Conservation (phyloP, 2,888 invertebrate species). For the Eristalinus aeneus region DNA sequence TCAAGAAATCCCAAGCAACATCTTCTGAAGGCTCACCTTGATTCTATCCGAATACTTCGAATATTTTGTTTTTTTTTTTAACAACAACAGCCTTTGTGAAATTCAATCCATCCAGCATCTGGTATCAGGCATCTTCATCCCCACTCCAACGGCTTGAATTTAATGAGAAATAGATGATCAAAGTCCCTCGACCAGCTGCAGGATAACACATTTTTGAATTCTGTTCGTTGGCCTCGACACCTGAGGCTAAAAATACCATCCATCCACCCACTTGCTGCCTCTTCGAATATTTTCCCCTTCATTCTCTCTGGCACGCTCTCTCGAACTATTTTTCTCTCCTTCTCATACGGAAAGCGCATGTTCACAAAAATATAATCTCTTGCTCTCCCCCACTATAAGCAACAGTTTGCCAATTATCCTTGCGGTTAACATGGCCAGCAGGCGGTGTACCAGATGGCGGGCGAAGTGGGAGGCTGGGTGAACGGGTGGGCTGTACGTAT, state of each 20-base stretch:
- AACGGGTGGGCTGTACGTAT: background rate
- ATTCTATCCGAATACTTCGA: too few species aligned
- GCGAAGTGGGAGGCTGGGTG: background rate
- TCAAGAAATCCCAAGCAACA: too few species aligned
- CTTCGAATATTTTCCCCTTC: background rate
- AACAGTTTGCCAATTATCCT: constrained; percentile 66
- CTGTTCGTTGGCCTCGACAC: constrained; percentile 37
- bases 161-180: constrained; percentile 32
- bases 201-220: constrained; percentile 39
- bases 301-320: background rate
- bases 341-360: constrained; percentile 46
- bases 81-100: too few species aligned
- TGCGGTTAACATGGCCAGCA: constrained; percentile 16
- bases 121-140: too few species aligned
- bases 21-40: too few species aligned
- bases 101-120: too few species aligned
- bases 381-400: constrained; percentile 35
- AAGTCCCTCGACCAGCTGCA: constrained; percentile 48
- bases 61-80: too few species aligned
- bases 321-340: background rate
- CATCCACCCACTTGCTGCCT: background rate
- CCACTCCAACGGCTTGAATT: too few species aligned
- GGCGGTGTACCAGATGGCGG: background rate
- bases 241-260: constrained; percentile 58
- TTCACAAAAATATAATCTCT: background rate